Evolutionary conservation across 2,888 invertebrate genomes (phyloP), one percentile per base, ranked within the genome.

Genomic region (Agrochola circellaris): DNA sequence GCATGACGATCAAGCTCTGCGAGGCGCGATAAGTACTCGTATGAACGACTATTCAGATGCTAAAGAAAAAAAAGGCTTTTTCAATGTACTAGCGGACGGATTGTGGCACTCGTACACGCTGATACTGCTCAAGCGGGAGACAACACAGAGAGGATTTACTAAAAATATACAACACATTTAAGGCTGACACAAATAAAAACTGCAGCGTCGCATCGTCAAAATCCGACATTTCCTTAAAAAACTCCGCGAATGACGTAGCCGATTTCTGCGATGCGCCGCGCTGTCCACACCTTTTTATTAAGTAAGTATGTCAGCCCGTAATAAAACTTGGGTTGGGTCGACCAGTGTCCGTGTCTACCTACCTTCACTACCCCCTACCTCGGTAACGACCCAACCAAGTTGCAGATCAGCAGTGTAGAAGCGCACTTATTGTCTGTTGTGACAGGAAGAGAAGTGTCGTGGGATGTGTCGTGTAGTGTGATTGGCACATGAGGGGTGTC

Each of bases 71-170:
- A 34, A 17, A 48, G 48, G 13, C 30, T 61, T 58, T 5, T 79
- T 56, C 34, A 67, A 67, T 66, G 68, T 62, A 66, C 51, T 62
- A 45, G 64, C 66, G 83, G 83, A 83, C 86, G 83, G 83, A 83
- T 45, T 68, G 48, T 58, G 42, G 64, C 54, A 42, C 34, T 61
- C 30, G 45, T 54, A 67, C 74, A 64, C 42, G 42, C 68, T 72
- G 61, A 42, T 9, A 15, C 42, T 66, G 48, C 73, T 26, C 13
- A 7, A 5, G 34, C 38, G 20, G 26, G 34, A 54, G 30, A 72
- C 58, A 42, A n/a, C 17, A 64, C 2, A 48, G 9, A 48, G 9
- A n/a, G 54, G 30, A 11, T 61, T 54, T 15, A 42, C 30, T n/a
- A 48, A 38, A 48, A 58, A 26, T 5, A 58, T n/a, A n/a, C n/a